Evolutionary conservation across 2,797 vertebrate species (phyloP).

Genomic region (Acrocephalus scirpaceus): DNA sequence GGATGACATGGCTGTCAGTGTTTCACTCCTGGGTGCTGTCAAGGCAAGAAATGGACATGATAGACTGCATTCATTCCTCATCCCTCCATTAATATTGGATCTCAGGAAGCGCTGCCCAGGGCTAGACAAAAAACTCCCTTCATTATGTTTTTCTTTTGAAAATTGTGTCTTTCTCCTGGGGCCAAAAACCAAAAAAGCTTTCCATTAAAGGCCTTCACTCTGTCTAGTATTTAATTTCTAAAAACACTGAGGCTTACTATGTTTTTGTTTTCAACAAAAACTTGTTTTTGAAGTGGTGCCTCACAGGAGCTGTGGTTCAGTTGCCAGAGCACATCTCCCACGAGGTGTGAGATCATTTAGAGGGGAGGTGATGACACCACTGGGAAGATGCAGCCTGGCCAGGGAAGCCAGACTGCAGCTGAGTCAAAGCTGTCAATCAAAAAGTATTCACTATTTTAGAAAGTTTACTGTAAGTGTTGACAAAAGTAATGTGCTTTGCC

Average conservation of each 20-base stretch:
- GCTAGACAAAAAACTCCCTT: background rate
- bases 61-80: background rate
- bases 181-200: background rate
- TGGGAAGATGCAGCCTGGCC: background rate
- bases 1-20: background rate
- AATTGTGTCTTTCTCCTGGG: background rate
- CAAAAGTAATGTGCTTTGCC: rapidly evolving
- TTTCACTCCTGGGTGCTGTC: background rate
- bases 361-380: background rate
- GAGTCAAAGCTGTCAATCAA: background rate
- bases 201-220: background rate
- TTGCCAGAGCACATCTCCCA: background rate
- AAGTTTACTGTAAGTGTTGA: background rate
- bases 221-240: background rate
- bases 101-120: background rate
- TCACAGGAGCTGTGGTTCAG: background rate
- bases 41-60: background rate
- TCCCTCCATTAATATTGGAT: background rate
- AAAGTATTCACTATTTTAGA: background rate
- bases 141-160: background rate
- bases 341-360: background rate
- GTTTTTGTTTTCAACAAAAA: background rate
- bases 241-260: background rate
- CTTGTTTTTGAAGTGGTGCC: background rate
- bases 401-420: background rate